Base-by-base conservation (phyloP, 2,797 vertebrate genomes). In the Lophius americanus region DNA sequence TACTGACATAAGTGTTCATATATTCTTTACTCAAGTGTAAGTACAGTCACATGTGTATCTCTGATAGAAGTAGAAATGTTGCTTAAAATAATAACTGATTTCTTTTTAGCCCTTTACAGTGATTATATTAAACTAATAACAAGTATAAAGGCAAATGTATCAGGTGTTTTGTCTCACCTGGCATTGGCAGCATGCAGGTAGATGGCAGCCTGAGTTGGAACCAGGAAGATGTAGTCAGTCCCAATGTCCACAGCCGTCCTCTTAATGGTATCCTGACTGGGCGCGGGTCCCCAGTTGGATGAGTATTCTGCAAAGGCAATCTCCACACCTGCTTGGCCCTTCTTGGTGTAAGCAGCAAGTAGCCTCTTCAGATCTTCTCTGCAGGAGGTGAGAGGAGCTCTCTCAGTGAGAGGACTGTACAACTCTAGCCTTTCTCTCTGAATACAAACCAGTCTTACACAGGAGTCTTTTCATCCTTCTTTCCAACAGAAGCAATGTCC, bases 181-280 rank as follows among this genome's bases (percentile, higher is more conserved):
- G 95, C 90, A 0, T 94, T 76, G 47, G 90, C 65, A 33, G 63
- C 43, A 48, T 96, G 96, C 74, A 93, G 89, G 32, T 93, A 89
- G 42, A 96, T 70, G 2, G 94, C 8, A 0, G 62, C 54, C 90
- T 96, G 88, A 0, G 87, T 94, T 11, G 96, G 94, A 7, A 94
- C 59, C 71, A 97, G 90, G 89, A 98, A 98, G 46, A 94, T 86
- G 64, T 90, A 85, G 70, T 98, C 96, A 0, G 96, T 97, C 63
- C 89, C 79, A 4, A 96, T 56, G 0, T 91, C 90, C 73, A 97
- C 91, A 13, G 94, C 85, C 0, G 95, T 95, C 82, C 68, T 94
- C 82, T 96, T 96, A 64, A 92, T 87, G 4, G 72, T 76, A 37
- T 90, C 85, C 82, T 94, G 92, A 3, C 44, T 70, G 0, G 94